Evolutionary conservation across 1,140 invertebrate species (phyloP).

Genomic region (Lepidostoma basale): DNA sequence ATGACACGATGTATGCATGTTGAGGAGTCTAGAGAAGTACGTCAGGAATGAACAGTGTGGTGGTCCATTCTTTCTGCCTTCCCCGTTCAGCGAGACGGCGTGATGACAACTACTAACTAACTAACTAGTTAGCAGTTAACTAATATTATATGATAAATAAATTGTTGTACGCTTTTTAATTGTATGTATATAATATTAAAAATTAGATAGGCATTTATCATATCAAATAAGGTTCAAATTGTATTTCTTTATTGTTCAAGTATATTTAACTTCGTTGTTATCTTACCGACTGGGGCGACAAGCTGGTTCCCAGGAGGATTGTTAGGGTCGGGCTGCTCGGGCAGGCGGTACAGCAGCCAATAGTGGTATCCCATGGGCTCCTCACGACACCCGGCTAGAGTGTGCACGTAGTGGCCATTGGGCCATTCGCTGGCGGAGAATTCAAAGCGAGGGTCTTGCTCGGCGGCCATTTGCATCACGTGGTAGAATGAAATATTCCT

Average conservation of each 20-base stretch:
- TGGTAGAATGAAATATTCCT: conserved; percentile 83
- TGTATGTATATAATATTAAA: too few relatives aligned
- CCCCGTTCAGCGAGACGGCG: too few relatives aligned
- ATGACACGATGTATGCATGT: too few relatives aligned
- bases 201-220: neutral
- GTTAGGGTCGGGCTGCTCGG: conserved; percentile 74
- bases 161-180: too few relatives aligned
- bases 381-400: conserved; percentile 82
- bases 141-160: too few relatives aligned
- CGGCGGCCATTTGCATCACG: conserved; percentile 83
- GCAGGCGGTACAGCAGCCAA: conserved; percentile 83
- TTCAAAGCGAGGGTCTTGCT: conserved; percentile 71
- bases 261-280: too few relatives aligned
- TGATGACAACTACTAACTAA: too few relatives aligned
- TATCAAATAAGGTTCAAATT: neutral
- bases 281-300: conserved; percentile 81
- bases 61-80: too few relatives aligned
- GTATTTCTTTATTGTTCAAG: conserved; percentile 3
- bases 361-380: conserved; percentile 87
- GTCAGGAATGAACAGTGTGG: too few relatives aligned
- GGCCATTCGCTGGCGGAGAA: conserved; percentile 86
- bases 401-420: conserved; percentile 89
- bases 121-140: too few relatives aligned
- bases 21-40: too few relatives aligned
- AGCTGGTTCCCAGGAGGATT: conserved; percentile 82